A percentile compares a stretch with the other conserved stretches of the same genome.
These are phyloP conservation scores for Drosophila putrida DNA, from an alignment of 2,888 invertebrate species.

Conservation along the genomic window DNA sequence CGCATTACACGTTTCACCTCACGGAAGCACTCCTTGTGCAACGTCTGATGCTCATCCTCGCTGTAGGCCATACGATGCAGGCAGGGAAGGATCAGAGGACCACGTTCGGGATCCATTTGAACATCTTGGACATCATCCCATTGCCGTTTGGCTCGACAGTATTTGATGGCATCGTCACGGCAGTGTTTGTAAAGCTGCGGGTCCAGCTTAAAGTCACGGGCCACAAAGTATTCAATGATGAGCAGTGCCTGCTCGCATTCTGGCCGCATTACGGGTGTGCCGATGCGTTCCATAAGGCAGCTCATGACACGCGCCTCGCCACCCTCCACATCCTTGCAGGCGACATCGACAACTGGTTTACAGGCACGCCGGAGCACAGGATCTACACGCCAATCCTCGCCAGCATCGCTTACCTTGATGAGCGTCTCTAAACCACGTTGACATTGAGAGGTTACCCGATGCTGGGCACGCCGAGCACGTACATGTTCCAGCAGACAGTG, in stretches of 20 bases:
- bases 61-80: conserved; percentile 91
- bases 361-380: conserved; percentile 95
- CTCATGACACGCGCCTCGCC: conserved; percentile 94
- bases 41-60: conserved; percentile 85
- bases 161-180: conserved; percentile 92
- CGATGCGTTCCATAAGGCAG: conserved; percentile 97
- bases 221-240: conserved; percentile 98
- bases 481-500: conserved; percentile 98
- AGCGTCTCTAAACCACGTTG: conserved; percentile 92
- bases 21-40: conserved; percentile 87
- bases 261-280: conserved; percentile 91
- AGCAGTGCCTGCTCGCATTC: conserved; percentile 96
- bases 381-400: conserved; percentile 98
- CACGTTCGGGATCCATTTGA: conserved; percentile 91
- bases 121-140: conserved; percentile 89
- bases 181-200: conserved; percentile 95
- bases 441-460: conserved; percentile 90
- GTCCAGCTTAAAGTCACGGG: conserved; percentile 97
- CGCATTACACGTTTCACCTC: conserved; percentile 97
- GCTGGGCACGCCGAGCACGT: conserved; percentile 87
- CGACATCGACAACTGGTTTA: conserved; percentile 92
- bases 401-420: conserved; percentile 95
- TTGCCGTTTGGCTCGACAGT: conserved; percentile 92
- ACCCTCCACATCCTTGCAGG: conserved; percentile 90
- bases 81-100: conserved; percentile 95